phyloP scores from a whole-genome alignment of 2,888 invertebrate genomes.

The Nyleta sp. region DNA sequence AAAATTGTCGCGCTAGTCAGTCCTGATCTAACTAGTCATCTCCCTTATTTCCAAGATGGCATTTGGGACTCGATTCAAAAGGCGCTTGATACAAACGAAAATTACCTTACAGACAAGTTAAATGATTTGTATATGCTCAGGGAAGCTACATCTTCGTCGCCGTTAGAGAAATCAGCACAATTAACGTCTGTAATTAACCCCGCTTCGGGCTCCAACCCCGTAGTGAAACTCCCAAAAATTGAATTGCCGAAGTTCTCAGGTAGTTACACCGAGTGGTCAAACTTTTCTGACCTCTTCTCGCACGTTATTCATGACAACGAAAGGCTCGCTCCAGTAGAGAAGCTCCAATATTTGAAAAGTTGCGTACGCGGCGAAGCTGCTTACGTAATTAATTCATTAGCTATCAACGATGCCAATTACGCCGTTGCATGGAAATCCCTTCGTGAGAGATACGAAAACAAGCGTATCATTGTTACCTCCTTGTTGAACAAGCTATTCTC shows the following conservation, averaged over 20 bases:
- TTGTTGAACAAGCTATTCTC: slow-evolving; percentile 4
- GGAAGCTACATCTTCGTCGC: no score
- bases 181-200: no score
- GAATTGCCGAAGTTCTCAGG: background rate
- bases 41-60: no score
- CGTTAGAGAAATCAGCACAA: no score
- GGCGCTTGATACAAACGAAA: no score
- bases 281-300: background rate
- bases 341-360: background rate
- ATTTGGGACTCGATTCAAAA: no score
- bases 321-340: background rate
- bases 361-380: background rate
- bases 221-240: background rate
- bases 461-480: slow-evolving; percentile 2
- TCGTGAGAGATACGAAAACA: background rate
- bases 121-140: no score
- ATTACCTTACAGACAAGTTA: no score
- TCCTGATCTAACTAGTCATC: no score
- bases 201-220: no score
- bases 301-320: background rate
- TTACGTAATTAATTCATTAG: background rate
- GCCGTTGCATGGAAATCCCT: background rate
- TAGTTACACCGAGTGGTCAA: background rate
- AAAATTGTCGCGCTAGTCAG: no score
- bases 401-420: background rate